phyloP scores from a whole-genome alignment of 2,113 vertebrate genomes.

The Mesoclemmys tuberculata region DNA sequence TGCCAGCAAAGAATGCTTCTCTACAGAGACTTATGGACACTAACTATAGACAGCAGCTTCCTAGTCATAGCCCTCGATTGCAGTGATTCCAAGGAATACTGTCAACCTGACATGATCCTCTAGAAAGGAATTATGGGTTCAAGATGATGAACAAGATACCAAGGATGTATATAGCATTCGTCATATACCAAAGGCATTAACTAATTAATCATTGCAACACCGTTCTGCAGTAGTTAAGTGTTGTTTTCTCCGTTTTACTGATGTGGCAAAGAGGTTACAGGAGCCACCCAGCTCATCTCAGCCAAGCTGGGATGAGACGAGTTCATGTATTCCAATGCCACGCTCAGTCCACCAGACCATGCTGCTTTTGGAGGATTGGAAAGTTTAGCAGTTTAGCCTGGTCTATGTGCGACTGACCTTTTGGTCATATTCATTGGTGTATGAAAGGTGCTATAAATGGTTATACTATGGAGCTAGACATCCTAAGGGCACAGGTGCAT shows the following conservation, averaged over 20 bases:
- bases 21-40: not conserved
- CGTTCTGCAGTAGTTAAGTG: not conserved
- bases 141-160: accelerated
- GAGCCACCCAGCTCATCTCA: not conserved
- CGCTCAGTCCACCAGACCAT: not conserved
- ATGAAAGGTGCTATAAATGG: accelerated
- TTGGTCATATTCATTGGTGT: not conserved
- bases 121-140: not conserved
- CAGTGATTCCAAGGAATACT: not conserved
- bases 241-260: not conserved
- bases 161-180: not conserved
- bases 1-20: not conserved
- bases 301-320: not conserved
- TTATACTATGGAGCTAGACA: accelerated
- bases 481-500: too few relatives aligned
- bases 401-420: not conserved
- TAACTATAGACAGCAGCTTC: not conserved
- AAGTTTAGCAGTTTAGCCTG: not conserved
- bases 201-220: not conserved
- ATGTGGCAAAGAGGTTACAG: too few relatives aligned
- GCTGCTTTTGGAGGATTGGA: not conserved
- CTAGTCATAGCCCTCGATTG: not conserved
- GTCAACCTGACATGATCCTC: not conserved
- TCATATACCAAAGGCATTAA: not conserved
- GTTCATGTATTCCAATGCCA: not conserved